Percentiles rank a stretch among this genome's conserved stretches.
Evolutionary conservation across 2,797 vertebrate species (phyloP).

Genomic region (Crenuchus spilurus): DNA sequence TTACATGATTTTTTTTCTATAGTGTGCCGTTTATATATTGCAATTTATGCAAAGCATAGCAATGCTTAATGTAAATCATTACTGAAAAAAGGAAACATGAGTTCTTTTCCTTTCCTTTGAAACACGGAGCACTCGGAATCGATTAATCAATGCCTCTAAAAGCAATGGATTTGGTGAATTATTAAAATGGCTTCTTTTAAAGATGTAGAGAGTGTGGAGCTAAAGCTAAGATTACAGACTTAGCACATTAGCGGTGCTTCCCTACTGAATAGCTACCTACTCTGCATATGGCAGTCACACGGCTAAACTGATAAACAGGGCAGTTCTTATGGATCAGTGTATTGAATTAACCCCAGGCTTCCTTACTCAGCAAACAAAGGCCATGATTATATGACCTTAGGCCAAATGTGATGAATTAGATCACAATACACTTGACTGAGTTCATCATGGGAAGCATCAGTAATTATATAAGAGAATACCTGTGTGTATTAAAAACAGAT

Average conservation of each 20-base stretch:
- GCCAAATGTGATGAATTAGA: background rate
- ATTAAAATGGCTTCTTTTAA: conserved; percentile 72
- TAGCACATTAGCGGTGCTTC: conserved; percentile 22
- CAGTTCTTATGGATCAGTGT: background rate
- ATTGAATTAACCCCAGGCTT: background rate
- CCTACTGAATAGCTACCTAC: conserved; percentile 9
- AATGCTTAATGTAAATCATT: conserved; percentile 56
- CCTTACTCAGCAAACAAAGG: background rate
- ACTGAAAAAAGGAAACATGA: conserved; percentile 46
- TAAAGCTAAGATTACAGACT: conserved; percentile 33
- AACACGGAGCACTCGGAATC: conserved; percentile 46
- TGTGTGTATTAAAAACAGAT: too few relatives aligned
- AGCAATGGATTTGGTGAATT: conserved; percentile 72
- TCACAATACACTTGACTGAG: too few relatives aligned
- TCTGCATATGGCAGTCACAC: background rate
- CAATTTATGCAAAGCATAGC: conserved; percentile 38
- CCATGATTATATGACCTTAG: background rate
- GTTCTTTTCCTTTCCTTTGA: conserved; percentile 52
- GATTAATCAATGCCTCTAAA: conserved; percentile 70
- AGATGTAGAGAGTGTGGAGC: conserved; percentile 49
- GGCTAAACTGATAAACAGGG: background rate
- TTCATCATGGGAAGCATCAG: too few relatives aligned
- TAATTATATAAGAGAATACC: too few relatives aligned
- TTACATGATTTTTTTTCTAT: too few relatives aligned
- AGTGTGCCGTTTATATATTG: background rate